A percentile compares a stretch with the other conserved stretches of the same genome.
These are phyloP conservation scores for Alexandromys oeconomus DNA, from an alignment of 2,797 vertebrate species.

Conservation along the genomic window DNA sequence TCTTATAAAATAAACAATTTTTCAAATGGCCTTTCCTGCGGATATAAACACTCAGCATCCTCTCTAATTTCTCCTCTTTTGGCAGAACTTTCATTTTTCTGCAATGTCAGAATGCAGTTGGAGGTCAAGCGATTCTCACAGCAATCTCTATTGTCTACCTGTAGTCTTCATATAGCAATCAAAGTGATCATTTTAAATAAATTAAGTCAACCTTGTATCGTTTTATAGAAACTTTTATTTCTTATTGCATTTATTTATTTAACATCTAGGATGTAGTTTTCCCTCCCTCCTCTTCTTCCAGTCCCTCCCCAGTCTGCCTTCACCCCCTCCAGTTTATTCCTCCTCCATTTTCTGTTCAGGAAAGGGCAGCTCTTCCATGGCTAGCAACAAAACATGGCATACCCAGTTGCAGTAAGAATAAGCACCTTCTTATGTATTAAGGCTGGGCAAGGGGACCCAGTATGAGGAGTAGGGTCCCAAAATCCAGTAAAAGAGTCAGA, in stretches of 20 bases:
- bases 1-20: not conserved
- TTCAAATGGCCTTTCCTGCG: not conserved
- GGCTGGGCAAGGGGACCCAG: not conserved
- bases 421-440: not conserved
- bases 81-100: constrained; percentile 12
- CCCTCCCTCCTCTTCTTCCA: not conserved
- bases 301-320: not conserved
- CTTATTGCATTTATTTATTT: not conserved
- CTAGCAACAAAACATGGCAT: not conserved
- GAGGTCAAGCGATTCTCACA: constrained; percentile 3
- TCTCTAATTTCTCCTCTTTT: not conserved
- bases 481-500: not conserved
- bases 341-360: not conserved
- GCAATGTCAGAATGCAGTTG: not conserved
- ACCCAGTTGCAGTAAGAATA: not conserved
- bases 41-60: not conserved
- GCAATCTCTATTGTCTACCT: not conserved
- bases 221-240: not conserved
- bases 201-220: not conserved
- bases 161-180: not conserved
- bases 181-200: not conserved
- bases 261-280: not conserved
- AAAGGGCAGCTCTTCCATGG: not conserved
- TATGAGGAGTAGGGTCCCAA: not conserved
- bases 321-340: not conserved